Evolutionary conservation across 2,888 invertebrate species (phyloP).

Genomic region (Lepidonotus clava): DNA sequence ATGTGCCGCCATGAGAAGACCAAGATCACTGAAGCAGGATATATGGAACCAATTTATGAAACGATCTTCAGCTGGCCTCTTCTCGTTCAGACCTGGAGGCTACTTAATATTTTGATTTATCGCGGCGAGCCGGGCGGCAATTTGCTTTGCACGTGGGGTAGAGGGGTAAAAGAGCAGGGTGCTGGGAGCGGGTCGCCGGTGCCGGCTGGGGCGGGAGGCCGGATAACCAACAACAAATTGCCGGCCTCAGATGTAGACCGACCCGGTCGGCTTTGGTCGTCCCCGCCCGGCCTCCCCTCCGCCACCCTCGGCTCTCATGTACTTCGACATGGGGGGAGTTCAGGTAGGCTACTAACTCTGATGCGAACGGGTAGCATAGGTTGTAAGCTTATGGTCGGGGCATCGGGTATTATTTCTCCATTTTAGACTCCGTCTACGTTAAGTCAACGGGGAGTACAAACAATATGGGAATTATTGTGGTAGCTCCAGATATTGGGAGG

Average conservation of each 20-base stretch:
- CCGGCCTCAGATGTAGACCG: neutral
- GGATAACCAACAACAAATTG: conserved; percentile 50
- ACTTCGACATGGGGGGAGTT: too few species aligned
- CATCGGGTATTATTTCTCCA: too few species aligned
- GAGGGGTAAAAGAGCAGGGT: neutral
- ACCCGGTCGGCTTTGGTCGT: neutral
- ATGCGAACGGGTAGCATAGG: too few species aligned
- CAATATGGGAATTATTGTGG: too few species aligned
- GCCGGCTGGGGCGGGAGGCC: neutral
- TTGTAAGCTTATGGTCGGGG: too few species aligned
- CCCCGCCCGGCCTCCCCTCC: neutral
- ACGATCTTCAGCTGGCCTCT: conserved; percentile 47
- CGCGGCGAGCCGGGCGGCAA: neutral
- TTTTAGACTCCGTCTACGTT: too few species aligned
- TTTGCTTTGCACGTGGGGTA: neutral
- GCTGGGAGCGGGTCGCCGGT: neutral
- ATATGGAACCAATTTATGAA: conserved; percentile 52
- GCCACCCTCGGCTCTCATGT: too few species aligned
- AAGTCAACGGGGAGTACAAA: too few species aligned
- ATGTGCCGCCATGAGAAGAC: neutral
- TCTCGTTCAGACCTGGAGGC: conserved; percentile 3
- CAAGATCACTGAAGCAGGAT: conserved; percentile 24
- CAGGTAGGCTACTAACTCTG: too few species aligned
- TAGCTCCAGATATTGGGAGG: too few species aligned
- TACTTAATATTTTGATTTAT: conserved; percentile 54